Percentiles rank a stretch among this genome's conserved stretches.
Conservation (phyloP, 2,888 invertebrate species). For the Platypus cylindrus region DNA sequence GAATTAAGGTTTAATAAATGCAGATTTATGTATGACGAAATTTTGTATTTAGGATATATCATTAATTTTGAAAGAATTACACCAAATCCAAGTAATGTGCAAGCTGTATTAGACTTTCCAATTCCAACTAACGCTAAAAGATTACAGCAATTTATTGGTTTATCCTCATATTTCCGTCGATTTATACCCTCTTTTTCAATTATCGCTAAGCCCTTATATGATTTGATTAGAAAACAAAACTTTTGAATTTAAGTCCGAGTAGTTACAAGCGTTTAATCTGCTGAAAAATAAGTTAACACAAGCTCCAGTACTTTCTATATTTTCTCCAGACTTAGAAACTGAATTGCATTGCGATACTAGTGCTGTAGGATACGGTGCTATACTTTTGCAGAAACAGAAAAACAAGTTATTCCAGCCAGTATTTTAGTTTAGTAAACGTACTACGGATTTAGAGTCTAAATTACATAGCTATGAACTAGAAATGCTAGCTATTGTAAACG, state of each 20-base stretch:
- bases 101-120: constrained; percentile 10
- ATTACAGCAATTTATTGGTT: constrained; percentile 11
- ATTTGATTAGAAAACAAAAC: constrained; percentile 16
- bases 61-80: constrained; percentile 11
- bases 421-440: constrained; percentile 25
- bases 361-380: constrained; percentile 22
- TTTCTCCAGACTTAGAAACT: constrained; percentile 22
- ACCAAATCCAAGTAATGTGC: constrained; percentile 9
- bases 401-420: constrained; percentile 23
- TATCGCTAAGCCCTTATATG: constrained; percentile 23
- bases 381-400: constrained; percentile 24
- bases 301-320: constrained; percentile 23
- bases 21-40: constrained; percentile 16
- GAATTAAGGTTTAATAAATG: constrained; percentile 20
- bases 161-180: constrained; percentile 12
- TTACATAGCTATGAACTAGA: constrained; percentile 26
- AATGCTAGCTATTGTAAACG: constrained; percentile 18
- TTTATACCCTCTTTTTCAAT: constrained; percentile 13
- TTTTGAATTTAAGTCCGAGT: constrained; percentile 19
- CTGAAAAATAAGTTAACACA: constrained; percentile 15
- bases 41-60: constrained; percentile 20
- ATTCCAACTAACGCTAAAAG: constrained; percentile 9
- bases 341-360: constrained; percentile 29
- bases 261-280: constrained; percentile 14
- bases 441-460: constrained; percentile 20